These are phyloP conservation scores for Trichogramma evanescens DNA, from an alignment of 2,888 invertebrate genomes.

Conservation along the genomic window DNA sequence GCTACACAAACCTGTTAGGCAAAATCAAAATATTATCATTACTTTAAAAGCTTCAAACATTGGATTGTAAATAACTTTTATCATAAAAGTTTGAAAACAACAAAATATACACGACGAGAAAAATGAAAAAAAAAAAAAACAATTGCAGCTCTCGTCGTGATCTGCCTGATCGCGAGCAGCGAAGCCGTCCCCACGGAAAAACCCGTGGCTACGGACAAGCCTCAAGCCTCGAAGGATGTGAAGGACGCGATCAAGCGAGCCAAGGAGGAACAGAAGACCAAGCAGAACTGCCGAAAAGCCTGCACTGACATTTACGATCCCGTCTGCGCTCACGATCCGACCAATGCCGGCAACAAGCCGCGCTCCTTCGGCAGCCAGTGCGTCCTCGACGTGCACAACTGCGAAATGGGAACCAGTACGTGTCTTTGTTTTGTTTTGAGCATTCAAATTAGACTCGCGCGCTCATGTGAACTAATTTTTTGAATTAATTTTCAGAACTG, in stretches of 20 bases:
- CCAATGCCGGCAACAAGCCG: conserved; percentile 48
- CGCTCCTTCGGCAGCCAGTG: conserved; percentile 60
- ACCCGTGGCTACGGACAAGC: conserved; percentile 4
- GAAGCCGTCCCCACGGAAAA: conserved; percentile 10
- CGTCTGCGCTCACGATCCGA: conserved; percentile 58
- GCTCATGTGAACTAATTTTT: background rate
- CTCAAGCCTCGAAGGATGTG: conserved; percentile 34
- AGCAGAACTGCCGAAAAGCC: conserved; percentile 52
- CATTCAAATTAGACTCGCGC: background rate
- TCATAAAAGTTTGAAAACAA: too few relatives aligned
- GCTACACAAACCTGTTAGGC: too few relatives aligned
- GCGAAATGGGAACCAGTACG: conserved; percentile 60
- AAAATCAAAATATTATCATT: too few relatives aligned
- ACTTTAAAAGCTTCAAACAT: too few relatives aligned
- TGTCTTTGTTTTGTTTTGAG: conserved; percentile 21
- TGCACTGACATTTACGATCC: conserved; percentile 50
- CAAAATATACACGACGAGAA: too few relatives aligned
- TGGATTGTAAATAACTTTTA: too few relatives aligned
- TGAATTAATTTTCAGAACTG: conserved; percentile 48
- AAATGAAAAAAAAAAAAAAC: background rate
- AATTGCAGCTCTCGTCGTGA: conserved; percentile 7
- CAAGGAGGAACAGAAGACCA: conserved; percentile 58
- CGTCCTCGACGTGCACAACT: conserved; percentile 59
- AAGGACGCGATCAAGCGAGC: conserved; percentile 47
- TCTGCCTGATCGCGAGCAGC: conserved; percentile 5